Evolutionary conservation across 2,113 vertebrate species (phyloP).

Genomic region (Diphyllodes magnificus): DNA sequence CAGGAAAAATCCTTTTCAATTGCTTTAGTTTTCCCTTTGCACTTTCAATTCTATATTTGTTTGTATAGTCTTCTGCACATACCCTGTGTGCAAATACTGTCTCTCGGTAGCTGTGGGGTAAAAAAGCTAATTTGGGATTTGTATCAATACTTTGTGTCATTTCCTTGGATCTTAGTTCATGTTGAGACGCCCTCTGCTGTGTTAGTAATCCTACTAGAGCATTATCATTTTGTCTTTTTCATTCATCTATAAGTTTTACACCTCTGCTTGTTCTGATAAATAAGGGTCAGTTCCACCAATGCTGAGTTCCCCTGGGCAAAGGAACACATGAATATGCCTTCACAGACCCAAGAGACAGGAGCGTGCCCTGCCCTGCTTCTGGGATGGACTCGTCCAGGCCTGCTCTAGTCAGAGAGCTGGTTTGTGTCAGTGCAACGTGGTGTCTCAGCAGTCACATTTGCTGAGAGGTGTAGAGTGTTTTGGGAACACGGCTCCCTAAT

Average conservation of each 20-base stretch:
- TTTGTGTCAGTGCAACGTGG: neutral
- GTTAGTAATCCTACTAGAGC: neutral
- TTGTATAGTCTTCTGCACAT: neutral
- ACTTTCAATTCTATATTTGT: neutral
- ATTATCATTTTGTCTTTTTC: neutral
- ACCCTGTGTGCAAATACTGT: neutral
- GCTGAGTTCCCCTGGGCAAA: neutral
- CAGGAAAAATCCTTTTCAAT: neutral
- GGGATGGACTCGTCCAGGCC: neutral
- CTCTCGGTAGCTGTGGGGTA: neutral
- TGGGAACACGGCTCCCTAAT: neutral
- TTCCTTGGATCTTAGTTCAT: neutral
- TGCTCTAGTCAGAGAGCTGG: neutral
- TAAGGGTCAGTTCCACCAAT: neutral
- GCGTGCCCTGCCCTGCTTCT: neutral
- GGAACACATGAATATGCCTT: neutral
- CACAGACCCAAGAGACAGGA: neutral
- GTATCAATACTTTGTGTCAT: neutral
- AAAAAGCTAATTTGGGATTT: neutral
- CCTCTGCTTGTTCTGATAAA: neutral
- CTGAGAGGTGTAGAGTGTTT: neutral
- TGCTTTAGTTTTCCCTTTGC: neutral
- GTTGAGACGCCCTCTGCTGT: neutral
- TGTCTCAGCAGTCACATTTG: neutral
- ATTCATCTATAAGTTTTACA: neutral